Evolutionary conservation across 2,888 invertebrate genomes (phyloP), one percentile per base, ranked within the genome.

Genomic region (Tuberolachnus salignus): DNA sequence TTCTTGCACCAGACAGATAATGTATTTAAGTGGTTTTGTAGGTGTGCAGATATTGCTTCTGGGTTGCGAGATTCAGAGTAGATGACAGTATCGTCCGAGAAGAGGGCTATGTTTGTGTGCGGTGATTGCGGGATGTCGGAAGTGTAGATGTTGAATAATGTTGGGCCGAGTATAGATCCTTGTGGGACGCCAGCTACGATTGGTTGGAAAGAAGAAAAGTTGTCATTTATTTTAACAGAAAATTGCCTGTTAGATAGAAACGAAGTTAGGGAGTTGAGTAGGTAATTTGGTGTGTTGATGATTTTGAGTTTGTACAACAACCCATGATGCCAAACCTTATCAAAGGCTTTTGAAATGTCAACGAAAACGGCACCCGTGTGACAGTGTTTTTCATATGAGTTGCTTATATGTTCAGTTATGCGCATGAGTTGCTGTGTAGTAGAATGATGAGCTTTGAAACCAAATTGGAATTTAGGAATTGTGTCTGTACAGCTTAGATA

Each of bases 381-480:
- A 19, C 53, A 55, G 19, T 55, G 59, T 14, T 26, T 59, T 59
- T 59, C 59, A n/a, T 26, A 59, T 13, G 59, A 1, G 26, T 23
- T 14, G 14, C 9, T 59, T 4, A 59, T 59, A 14, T 59, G 26
- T 14, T 59, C 26, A 11, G 59, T 59, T 11, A 26, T 13, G 0
- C 59, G 23, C 0, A 59, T 3, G 6, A 59, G 59, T 13, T 59
- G 26, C 26, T 59, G 23, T n/a, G 44, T 19, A 2, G 63, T 42
- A 1, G 21, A 64, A 10, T 64, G 44, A 14, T 59, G 13, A 3
- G 59, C 14, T 26, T 16, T 59, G 16, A 59, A 59, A 3, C 59
- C 59, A 26, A 59, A 59, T 26, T 59, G 26, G 16, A 59, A 59
- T 26, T 59, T 59, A 26, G 59, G 59, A 14, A 59, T 59, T 26